Evolutionary conservation across 2,888 invertebrate genomes (phyloP), one percentile per base, ranked within the genome.

Genomic region (Pammene fasciana): DNA sequence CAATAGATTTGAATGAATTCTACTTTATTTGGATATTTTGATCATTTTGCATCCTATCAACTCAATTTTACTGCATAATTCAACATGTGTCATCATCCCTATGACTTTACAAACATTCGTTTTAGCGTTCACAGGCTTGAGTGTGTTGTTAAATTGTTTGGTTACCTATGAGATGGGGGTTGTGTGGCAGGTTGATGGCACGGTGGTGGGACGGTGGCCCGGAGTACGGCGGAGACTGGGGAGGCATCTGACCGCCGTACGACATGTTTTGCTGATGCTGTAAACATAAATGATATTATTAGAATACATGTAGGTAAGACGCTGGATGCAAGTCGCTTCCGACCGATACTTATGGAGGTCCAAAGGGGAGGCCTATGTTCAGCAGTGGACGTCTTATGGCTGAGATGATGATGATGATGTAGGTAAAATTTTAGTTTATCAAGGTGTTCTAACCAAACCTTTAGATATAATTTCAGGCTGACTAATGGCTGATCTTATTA

Each of bases 101-200:
- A n/a, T n/a, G n/a, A n/a, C n/a, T n/a, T n/a, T n/a, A n/a, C n/a
- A 26, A 26, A 26, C 4, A 26, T 26, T 26, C 9, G 38, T 38
- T 38, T 9, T 41, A 41, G 16, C 36, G 8, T n/a, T 54, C 9
- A 36, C 13, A 3, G 36, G 9, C 3, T 52, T 13, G 26, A 26
- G 48, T 5, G 48, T 48, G 9, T 18, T 60, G 18, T 16, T 54
- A 64, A 65, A 26, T 0, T 7, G 16, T 48, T 55, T 0, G 64
- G 73, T 81, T 78, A 93, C 93, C 93, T 78, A 93, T 93, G 66
- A 93, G 89, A 75, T 93, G 93, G 43, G 93, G 91, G 76, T 92
- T 93, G 75, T 93, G 92, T 11, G 93, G 92, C 64, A 92, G 81
- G 78, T 90, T 90, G 74, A 92, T 89, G 65, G 92, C 91, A 74